Evolutionary conservation across 2,888 invertebrate species (phyloP).

Genomic region (Spatulosminthurus flaviceps): DNA sequence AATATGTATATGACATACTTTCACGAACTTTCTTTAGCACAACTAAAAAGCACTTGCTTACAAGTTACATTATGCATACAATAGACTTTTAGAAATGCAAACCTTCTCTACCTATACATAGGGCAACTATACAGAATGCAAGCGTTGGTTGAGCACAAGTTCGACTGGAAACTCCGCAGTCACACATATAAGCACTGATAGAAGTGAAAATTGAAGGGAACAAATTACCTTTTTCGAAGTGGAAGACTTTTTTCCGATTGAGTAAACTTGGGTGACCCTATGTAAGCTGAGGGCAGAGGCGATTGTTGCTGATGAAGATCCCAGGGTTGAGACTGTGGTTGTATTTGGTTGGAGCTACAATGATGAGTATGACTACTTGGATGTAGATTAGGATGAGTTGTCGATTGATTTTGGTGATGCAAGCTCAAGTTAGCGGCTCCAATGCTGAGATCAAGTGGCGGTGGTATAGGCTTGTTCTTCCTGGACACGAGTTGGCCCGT

Average conservation of each 20-base stretch:
- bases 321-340: constrained; percentile 45
- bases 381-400: constrained; percentile 51
- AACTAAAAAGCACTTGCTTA: no score
- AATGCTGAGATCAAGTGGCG: constrained; percentile 65
- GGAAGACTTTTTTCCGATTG: constrained; percentile 62
- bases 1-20: no score
- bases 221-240: constrained; percentile 61
- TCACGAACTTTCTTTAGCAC: no score
- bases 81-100: no score
- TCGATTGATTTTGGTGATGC: constrained; percentile 55
- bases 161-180: neutral
- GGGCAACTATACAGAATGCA: no score
- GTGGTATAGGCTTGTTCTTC: constrained; percentile 64
- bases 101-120: no score
- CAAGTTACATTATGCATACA: no score
- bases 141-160: no score
- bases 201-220: constrained; percentile 18
- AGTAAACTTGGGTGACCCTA: constrained; percentile 52
- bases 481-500: constrained; percentile 39
- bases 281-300: constrained; percentile 41
- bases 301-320: constrained; percentile 45
- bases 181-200: neutral
- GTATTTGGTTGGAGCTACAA: constrained; percentile 53
- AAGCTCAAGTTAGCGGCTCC: constrained; percentile 64
- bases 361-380: constrained; percentile 43